phyloP scores from a whole-genome alignment of 2,888 invertebrate species.

The Drosophila leonis region DNA sequence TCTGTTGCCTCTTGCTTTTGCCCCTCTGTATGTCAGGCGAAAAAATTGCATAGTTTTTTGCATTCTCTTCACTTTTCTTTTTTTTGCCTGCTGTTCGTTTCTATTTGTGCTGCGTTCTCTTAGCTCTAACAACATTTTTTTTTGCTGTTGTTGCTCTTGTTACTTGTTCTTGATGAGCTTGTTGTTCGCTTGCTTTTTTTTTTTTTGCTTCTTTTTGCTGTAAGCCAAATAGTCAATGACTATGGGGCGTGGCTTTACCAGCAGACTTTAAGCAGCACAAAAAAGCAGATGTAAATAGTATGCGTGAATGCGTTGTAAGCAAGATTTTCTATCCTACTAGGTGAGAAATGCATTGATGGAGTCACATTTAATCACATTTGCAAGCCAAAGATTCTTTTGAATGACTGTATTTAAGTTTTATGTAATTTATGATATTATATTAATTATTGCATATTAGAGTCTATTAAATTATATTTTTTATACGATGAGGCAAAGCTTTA shows the following conservation, averaged over 20 bases:
- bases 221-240: conserved; percentile 18
- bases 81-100: conserved; percentile 1
- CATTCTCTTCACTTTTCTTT: conserved; percentile 18
- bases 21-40: conserved; percentile 2
- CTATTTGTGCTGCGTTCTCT: conserved; percentile 17
- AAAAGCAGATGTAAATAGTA: background rate
- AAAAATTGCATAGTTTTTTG: conserved; percentile 58
- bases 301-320: conserved; percentile 8
- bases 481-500: background rate
- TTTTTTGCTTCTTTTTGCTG: conserved; percentile 8
- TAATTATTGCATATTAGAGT: background rate
- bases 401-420: background rate
- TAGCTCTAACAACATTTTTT: conserved; percentile 30
- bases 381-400: background rate
- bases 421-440: background rate
- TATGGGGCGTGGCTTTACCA: conserved; percentile 21
- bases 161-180: conserved; percentile 54
- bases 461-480: background rate
- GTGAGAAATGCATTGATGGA: conserved; percentile 15
- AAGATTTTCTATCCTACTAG: background rate
- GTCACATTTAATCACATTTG: background rate
- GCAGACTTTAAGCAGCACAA: conserved; percentile 7
- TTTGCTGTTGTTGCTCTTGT: conserved; percentile 23
- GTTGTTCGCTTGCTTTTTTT: conserved; percentile 38
- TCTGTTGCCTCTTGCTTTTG: conserved; percentile 1